A percentile compares a stretch with the other conserved stretches of the same genome.
These are phyloP conservation scores for Myopa testacea DNA, from an alignment of 2,888 invertebrate species.

Conservation along the genomic window DNA sequence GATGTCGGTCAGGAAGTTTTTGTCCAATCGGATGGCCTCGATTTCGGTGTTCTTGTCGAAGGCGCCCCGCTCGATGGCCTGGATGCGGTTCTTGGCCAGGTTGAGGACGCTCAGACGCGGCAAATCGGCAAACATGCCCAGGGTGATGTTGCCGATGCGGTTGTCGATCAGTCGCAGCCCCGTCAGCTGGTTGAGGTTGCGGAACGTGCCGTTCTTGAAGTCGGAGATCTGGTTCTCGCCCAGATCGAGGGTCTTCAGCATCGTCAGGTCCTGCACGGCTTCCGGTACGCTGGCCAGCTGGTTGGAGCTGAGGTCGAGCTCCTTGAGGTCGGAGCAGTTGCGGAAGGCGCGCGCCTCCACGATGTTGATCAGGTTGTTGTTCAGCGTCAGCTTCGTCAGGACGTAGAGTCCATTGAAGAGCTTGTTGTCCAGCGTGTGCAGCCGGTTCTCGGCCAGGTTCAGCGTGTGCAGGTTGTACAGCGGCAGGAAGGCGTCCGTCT, in stretches of 20 bases:
- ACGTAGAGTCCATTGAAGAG: constrained; percentile 87
- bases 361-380: constrained; percentile 84
- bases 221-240: constrained; percentile 91
- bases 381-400: constrained; percentile 84
- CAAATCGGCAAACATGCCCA: constrained; percentile 88
- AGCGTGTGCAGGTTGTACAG: constrained; percentile 90
- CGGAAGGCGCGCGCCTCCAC: constrained; percentile 85
- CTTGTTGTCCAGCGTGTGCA: constrained; percentile 83
- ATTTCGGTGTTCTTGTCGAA: constrained; percentile 85
- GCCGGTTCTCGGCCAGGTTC: constrained; percentile 87
- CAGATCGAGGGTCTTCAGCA: constrained; percentile 88
- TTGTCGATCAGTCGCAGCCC: constrained; percentile 91
- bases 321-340: constrained; percentile 89
- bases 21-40: constrained; percentile 88
- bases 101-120: constrained; percentile 87
- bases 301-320: constrained; percentile 89
- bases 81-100: constrained; percentile 89
- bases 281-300: constrained; percentile 84
- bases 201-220: constrained; percentile 86
- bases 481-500: constrained; percentile 88
- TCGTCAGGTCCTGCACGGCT: constrained; percentile 82
- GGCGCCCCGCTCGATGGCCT: constrained; percentile 84
- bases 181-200: constrained; percentile 86
- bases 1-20: constrained; percentile 88
- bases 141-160: constrained; percentile 85